phyloP scores from a whole-genome alignment of 2,113 vertebrate genomes.

The Sinocyclocheilus rhinocerous region DNA sequence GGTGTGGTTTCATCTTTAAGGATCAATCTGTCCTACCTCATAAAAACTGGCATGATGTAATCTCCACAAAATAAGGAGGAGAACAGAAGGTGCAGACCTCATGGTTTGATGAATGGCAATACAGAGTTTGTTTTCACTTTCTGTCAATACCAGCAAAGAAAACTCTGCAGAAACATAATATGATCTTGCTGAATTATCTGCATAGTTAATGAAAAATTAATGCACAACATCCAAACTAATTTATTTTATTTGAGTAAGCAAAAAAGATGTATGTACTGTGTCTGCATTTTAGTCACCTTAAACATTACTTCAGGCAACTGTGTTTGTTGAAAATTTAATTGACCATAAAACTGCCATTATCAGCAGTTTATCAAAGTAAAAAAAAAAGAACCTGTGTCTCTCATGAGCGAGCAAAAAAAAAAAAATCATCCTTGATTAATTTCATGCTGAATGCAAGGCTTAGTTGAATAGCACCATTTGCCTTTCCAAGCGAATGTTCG shows the following conservation, averaged over 20 bases:
- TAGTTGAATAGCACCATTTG: conserved; percentile 77
- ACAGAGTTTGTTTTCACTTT: conserved; percentile 57
- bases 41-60: conserved; percentile 47
- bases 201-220: conserved; percentile 39
- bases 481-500: conserved; percentile 74
- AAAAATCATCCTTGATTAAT: conserved; percentile 66
- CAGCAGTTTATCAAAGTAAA: conserved; percentile 71
- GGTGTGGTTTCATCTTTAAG: conserved; percentile 52
- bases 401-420: conserved; percentile 69
- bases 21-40: conserved; percentile 54
- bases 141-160: conserved; percentile 37
- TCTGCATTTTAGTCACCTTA: conserved; percentile 29
- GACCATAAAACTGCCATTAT: conserved; percentile 66
- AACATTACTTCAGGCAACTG: conserved; percentile 35
- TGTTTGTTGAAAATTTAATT: conserved; percentile 55
- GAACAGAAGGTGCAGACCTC: conserved; percentile 52
- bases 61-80: conserved; percentile 32
- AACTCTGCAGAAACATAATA: conserved; percentile 15
- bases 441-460: conserved; percentile 72
- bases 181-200: conserved; percentile 18
- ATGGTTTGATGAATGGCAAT: conserved; percentile 62
- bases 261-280: conserved; percentile 30
- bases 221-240: conserved; percentile 28
- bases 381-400: conserved; percentile 73
- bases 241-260: conserved; percentile 39